Conservation (phyloP, 2,113 vertebrate species). For the Gracilinanus agilis region DNA sequence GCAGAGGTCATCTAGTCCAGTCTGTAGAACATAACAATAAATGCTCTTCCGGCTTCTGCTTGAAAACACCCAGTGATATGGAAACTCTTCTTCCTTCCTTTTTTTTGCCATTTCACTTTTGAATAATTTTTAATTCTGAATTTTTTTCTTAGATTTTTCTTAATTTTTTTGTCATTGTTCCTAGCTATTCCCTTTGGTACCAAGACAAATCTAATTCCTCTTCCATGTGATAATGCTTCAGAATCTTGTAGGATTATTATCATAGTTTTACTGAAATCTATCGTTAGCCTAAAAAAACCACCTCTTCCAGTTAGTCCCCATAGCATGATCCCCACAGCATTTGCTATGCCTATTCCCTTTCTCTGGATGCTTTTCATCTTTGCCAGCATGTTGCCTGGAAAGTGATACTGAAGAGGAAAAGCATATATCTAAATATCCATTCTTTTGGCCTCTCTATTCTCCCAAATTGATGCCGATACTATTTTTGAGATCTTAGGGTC, state of each 20-base stretch:
- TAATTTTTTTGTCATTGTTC: neutral
- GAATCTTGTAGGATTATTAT: neutral
- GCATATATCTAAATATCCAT: neutral
- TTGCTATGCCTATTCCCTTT: neutral
- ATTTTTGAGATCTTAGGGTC: neutral
- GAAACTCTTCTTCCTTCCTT: neutral
- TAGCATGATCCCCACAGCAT: neutral
- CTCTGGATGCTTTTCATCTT: neutral
- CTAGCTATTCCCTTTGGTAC: neutral
- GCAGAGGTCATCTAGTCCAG: neutral
- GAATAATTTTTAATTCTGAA: neutral
- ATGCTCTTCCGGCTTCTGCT: neutral
- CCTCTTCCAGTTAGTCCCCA: neutral
- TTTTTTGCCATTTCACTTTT: neutral
- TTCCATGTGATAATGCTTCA: neutral
- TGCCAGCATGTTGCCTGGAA: neutral
- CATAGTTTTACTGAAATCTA: neutral
- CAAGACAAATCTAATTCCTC: neutral
- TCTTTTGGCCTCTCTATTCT: neutral
- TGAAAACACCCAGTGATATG: neutral
- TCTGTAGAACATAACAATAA: neutral
- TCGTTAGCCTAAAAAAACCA: neutral
- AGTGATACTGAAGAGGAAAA: neutral
- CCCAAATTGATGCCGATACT: neutral
- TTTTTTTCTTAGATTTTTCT: neutral